Conservation (phyloP, 2,888 invertebrate genomes). For the Melitaea athalia region DNA sequence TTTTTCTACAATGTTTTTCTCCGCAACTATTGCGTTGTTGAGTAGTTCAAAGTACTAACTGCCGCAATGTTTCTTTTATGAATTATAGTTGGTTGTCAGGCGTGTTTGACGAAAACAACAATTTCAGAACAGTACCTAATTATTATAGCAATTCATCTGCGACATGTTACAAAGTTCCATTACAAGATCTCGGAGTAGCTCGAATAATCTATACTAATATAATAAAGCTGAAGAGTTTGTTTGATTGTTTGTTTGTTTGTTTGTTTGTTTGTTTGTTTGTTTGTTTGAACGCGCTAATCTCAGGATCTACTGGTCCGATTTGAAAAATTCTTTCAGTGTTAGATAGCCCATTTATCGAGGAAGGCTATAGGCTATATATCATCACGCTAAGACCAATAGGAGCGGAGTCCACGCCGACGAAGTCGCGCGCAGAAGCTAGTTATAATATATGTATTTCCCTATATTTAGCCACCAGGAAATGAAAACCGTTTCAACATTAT, state of each 20-base stretch:
- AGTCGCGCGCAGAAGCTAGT: too few relatives aligned
- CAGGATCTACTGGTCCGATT: too few relatives aligned
- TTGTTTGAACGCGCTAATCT: too few relatives aligned
- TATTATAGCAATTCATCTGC: conserved; percentile 7
- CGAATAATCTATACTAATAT: too few relatives aligned
- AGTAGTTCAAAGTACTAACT: not conserved
- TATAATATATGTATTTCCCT: conserved; percentile 5
- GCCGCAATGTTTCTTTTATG: not conserved
- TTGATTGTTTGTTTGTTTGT: too few relatives aligned
- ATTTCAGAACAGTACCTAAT: conserved; percentile 7
- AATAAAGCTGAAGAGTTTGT: too few relatives aligned
- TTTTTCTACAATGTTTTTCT: conserved; percentile 5
- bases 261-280: too few relatives aligned
- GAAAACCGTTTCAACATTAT: not conserved
- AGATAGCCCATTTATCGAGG: too few relatives aligned
- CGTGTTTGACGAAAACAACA: conserved; percentile 3
- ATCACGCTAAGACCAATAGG: too few relatives aligned
- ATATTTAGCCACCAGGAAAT: conserved; percentile 13
- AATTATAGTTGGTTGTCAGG: conserved; percentile 3
- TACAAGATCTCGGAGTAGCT: conserved; percentile 8
- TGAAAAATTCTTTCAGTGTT: too few relatives aligned
- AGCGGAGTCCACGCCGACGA: too few relatives aligned
- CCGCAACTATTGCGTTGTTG: not conserved
- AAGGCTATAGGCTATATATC: too few relatives aligned
- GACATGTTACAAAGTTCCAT: conserved; percentile 1